phyloP scores from a whole-genome alignment of 2,888 invertebrate genomes.

The Torymus tubicola region DNA sequence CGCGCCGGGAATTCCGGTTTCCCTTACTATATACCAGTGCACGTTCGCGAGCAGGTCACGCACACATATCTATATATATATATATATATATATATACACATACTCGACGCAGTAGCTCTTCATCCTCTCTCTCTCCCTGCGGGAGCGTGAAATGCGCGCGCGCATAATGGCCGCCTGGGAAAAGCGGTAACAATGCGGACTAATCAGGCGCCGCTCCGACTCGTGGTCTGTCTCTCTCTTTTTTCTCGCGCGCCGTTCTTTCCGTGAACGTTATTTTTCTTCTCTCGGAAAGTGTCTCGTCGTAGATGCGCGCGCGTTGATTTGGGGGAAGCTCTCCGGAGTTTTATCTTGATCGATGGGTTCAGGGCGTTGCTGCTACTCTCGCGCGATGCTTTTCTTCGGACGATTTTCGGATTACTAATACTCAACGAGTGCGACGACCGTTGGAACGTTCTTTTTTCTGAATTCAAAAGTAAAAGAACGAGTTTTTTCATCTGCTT shows the following conservation, averaged over 20 bases:
- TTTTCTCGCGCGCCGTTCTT: background rate
- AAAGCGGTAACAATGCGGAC: conserved; percentile 67
- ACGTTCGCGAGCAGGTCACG: conserved; percentile 53
- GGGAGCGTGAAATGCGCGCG: conserved; percentile 22
- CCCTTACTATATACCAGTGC: conserved; percentile 27
- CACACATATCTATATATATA: conserved; percentile 5
- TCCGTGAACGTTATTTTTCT: background rate
- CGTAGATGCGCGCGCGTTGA: background rate
- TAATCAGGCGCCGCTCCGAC: conserved; percentile 65
- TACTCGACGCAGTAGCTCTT: background rate
- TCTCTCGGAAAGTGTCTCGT: background rate
- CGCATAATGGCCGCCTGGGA: conserved; percentile 60
- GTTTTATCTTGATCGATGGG: no score
- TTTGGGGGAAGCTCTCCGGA: no score
- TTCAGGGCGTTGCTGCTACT: no score
- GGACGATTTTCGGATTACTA: no score
- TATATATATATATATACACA: conserved; percentile 14
- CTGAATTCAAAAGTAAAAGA: no score
- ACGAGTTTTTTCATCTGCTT: no score
- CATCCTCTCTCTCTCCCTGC: background rate
- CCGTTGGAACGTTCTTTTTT: no score
- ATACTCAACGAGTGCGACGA: no score
- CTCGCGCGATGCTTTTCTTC: no score
- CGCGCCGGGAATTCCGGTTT: conserved; percentile 60
- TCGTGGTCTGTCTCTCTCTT: conserved; percentile 16